Percentiles rank a stretch among this genome's conserved stretches.
These are phyloP conservation scores for Aegithalos caudatus DNA, from an alignment of 2,113 vertebrate genomes.

Conservation along the genomic window DNA sequence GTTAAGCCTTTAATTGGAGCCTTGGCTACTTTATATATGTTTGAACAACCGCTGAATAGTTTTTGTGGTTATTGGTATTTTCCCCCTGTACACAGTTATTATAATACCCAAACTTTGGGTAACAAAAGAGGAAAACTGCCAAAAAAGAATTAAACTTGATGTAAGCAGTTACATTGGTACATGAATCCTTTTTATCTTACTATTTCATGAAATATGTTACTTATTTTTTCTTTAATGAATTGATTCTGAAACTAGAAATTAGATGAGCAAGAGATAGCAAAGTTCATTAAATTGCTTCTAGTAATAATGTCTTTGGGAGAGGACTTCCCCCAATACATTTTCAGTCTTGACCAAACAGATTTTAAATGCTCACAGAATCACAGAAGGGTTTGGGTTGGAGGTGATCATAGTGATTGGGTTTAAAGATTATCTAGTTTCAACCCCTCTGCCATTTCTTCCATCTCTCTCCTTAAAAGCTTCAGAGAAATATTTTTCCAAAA, in stretches of 20 bases:
- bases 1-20: not conserved
- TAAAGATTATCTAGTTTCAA: not conserved
- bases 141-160: not conserved
- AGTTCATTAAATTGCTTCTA: not conserved
- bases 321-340: not conserved
- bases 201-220: not conserved
- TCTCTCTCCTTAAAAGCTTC: not conserved
- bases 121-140: not conserved
- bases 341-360: not conserved
- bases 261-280: not conserved
- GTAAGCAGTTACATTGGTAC: not conserved
- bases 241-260: not conserved
- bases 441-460: not conserved
- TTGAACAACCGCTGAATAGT: not conserved
- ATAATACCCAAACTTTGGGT: not conserved
- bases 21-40: not conserved
- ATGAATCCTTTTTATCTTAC: not conserved
- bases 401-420: not conserved
- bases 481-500: not conserved
- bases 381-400: not conserved
- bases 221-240: not conserved
- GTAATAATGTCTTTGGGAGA: not conserved
- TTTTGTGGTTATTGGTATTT: not conserved
- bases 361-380: not conserved
- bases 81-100: not conserved